These are phyloP conservation scores for Archilochus colubris DNA, from an alignment of 2,113 vertebrate genomes.

Conservation along the genomic window DNA sequence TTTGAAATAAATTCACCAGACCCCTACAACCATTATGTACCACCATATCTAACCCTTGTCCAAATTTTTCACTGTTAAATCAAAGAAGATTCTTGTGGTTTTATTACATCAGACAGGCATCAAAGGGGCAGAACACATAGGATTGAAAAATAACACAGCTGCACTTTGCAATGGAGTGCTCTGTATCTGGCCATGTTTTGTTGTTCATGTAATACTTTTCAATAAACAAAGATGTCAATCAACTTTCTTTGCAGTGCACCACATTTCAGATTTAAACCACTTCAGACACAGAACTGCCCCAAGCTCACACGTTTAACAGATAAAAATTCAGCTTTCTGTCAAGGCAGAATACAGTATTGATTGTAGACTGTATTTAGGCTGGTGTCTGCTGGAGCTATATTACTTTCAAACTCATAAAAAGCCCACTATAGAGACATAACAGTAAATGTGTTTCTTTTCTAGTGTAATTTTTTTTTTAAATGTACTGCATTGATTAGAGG, in stretches of 20 bases:
- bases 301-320: slow-evolving; percentile 83
- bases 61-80: slow-evolving; percentile 73
- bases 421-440: slow-evolving; percentile 34
- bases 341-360: slow-evolving; percentile 81
- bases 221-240: slow-evolving; percentile 88
- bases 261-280: slow-evolving; percentile 82
- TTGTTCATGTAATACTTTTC: slow-evolving; percentile 85
- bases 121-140: slow-evolving; percentile 77
- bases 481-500: slow-evolving; percentile 57
- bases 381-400: slow-evolving; percentile 69
- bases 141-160: slow-evolving; percentile 79
- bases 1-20: background rate
- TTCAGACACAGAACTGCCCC: slow-evolving; percentile 83
- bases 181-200: slow-evolving; percentile 74
- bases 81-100: slow-evolving; percentile 71
- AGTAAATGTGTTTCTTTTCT: slow-evolving; percentile 49
- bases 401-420: slow-evolving; percentile 63
- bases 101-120: slow-evolving; percentile 81
- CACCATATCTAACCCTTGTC: slow-evolving; percentile 36
- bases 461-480: slow-evolving; percentile 4
- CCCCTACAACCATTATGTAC: background rate
- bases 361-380: slow-evolving; percentile 76
- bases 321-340: slow-evolving; percentile 85
- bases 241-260: slow-evolving; percentile 79
- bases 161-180: slow-evolving; percentile 71